phyloP scores from a whole-genome alignment of 2,888 invertebrate genomes.

The Phyto melanocephala region DNA sequence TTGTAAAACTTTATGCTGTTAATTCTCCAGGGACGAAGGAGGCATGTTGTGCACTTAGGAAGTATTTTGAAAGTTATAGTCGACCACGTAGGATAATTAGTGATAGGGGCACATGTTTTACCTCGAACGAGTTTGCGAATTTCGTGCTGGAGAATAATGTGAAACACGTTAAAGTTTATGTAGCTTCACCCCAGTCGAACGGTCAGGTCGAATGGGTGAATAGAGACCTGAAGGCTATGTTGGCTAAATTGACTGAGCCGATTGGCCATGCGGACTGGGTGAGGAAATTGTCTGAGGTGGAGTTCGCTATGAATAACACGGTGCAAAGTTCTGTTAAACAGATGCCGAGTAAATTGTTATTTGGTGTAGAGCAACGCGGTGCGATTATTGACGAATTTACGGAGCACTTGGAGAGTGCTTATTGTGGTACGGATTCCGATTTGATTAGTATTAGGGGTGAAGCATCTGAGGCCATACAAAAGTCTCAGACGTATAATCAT shows the following conservation, averaged over 20 bases:
- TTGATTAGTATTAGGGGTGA: too few species aligned
- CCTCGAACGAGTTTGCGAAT: neutral
- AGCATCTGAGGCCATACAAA: neutral
- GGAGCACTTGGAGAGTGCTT: neutral
- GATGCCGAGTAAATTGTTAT: conserved; percentile 24
- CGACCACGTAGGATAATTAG: neutral
- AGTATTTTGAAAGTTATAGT: neutral
- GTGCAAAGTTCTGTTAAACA: conserved; percentile 14
- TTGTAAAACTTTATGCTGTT: neutral
- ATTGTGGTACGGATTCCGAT: neutral
- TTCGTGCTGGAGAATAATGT: neutral
- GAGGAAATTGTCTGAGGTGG: conserved; percentile 1
- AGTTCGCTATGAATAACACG: conserved; percentile 58
- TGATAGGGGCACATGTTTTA: conserved; percentile 1
- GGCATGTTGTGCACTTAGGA: neutral
- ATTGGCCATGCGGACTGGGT: conserved; percentile 7
- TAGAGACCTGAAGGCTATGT: conserved; percentile 18
- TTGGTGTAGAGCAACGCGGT: conserved; percentile 44
- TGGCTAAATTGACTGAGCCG: conserved; percentile 32
- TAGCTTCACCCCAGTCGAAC: conserved; percentile 11
- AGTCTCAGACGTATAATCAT: neutral
- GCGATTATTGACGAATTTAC: conserved; percentile 2
- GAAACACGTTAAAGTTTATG: neutral
- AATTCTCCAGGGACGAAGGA: neutral
- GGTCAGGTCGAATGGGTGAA: too few species aligned